phyloP scores from a whole-genome alignment of 1,140 invertebrate genomes.

The Rhyacophila brunnea region DNA sequence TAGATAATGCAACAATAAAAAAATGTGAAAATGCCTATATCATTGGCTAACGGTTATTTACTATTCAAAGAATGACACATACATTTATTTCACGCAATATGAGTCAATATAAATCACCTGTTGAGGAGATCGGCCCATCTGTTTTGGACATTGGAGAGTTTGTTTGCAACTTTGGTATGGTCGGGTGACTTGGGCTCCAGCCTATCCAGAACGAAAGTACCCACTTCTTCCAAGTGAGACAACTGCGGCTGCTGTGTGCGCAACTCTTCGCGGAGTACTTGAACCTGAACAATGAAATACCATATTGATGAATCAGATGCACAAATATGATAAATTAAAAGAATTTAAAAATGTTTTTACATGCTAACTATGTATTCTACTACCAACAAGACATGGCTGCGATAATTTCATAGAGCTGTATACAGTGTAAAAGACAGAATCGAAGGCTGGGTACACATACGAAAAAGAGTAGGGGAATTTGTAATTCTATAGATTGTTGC shows the following conservation, averaged over 20 bases:
- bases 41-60: too few species aligned
- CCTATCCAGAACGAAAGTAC: conserved; percentile 71
- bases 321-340: conserved; percentile 1
- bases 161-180: conserved; percentile 67
- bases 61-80: too few species aligned
- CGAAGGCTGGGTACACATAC: too few species aligned
- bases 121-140: conserved; percentile 78
- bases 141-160: conserved; percentile 64
- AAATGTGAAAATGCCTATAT: too few species aligned
- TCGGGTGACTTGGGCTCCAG: conserved; percentile 72
- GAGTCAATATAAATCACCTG: conserved; percentile 40
- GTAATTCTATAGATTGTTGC: too few species aligned
- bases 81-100: too few species aligned
- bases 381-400: too few species aligned
- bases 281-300: conserved; percentile 61
- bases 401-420: too few species aligned
- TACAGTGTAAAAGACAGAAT: too few species aligned
- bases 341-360: not conserved
- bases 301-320: too few species aligned
- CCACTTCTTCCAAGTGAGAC: conserved; percentile 79
- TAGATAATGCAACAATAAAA: conserved; percentile 33
- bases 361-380: too few species aligned
- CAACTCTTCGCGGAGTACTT: conserved; percentile 92
- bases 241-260: conserved; percentile 85
- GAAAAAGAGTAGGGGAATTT: too few species aligned